These are phyloP conservation scores for Apodemia duryi DNA, from an alignment of 2,888 invertebrate genomes.

Conservation along the genomic window DNA sequence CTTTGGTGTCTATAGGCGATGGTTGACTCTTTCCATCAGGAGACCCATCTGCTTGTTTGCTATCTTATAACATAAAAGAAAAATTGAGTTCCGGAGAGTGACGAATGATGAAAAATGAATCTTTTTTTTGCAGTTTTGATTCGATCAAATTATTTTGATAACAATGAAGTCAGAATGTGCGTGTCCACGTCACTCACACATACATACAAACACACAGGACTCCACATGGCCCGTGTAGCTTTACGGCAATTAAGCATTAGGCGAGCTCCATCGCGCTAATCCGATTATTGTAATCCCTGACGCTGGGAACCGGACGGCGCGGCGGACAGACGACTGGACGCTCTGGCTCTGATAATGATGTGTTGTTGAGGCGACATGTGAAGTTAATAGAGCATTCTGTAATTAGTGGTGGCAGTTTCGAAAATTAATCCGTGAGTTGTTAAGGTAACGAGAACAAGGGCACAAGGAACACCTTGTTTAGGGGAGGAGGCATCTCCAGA, in stretches of 20 bases:
- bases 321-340: neutral
- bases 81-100: too few relatives aligned
- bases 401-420: neutral
- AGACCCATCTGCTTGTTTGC: too few relatives aligned
- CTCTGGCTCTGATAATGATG: neutral
- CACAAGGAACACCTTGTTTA: too few relatives aligned
- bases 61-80: too few relatives aligned
- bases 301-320: neutral
- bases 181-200: too few relatives aligned
- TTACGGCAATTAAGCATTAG: conserved; percentile 44
- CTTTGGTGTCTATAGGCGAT: too few relatives aligned
- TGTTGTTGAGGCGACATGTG: neutral
- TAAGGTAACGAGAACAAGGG: neutral
- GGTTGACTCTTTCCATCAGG: too few relatives aligned
- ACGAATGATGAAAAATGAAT: too few relatives aligned
- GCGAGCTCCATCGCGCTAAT: conserved; percentile 40
- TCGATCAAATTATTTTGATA: too few relatives aligned
- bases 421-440: neutral
- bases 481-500: too few relatives aligned
- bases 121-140: too few relatives aligned
- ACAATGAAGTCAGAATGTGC: too few relatives aligned
- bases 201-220: neutral
- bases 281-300: conserved; percentile 36
- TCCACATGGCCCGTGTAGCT: conserved; percentile 29
- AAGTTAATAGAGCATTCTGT: neutral